These are phyloP conservation scores for Pseudomugil tenellus DNA, from an alignment of 2,797 vertebrate species.

Conservation along the genomic window DNA sequence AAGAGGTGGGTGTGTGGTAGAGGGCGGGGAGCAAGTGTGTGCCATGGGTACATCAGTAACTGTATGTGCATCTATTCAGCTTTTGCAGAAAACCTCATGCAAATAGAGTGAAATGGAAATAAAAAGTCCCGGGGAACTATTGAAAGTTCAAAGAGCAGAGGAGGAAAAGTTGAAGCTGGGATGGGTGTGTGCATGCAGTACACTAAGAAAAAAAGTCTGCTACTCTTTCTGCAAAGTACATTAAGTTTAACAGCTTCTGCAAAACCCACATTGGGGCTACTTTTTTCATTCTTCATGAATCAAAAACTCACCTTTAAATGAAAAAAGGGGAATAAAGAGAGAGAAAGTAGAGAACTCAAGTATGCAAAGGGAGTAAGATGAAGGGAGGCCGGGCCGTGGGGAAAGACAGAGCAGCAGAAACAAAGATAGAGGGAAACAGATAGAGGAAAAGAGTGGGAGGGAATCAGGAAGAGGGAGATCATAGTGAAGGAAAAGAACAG, in stretches of 20 bases:
- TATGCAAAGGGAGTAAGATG: conserved; percentile 70
- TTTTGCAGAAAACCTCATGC: conserved; percentile 62
- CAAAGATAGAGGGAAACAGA: conserved; percentile 62
- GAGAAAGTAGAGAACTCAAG: conserved; percentile 53
- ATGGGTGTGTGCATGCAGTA: conserved; percentile 27
- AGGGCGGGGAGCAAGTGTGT: conserved; percentile 34
- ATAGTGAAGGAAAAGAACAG: conserved; percentile 72
- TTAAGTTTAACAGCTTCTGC: conserved; percentile 72
- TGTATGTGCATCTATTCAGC: conserved; percentile 48
- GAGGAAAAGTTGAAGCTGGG: conserved; percentile 52
- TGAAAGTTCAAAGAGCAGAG: conserved; percentile 51
- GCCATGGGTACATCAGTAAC: conserved; percentile 50
- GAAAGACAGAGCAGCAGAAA: conserved; percentile 66
- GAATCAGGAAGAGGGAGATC: conserved; percentile 76
- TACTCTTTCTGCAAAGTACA: conserved; percentile 59
- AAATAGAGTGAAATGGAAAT: conserved; percentile 32
- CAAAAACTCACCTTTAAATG: conserved; percentile 60
- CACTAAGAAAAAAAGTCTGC: conserved; percentile 60
- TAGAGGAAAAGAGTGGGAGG: conserved; percentile 72
- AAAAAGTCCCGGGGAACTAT: conserved; percentile 47
- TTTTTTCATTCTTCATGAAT: conserved; percentile 60
- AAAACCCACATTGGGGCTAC: conserved; percentile 65
- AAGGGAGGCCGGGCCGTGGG: conserved; percentile 72
- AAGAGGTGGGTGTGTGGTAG: conserved; percentile 50
- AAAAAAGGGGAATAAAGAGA: conserved; percentile 24